phyloP scores from a whole-genome alignment of 2,888 invertebrate species.

The Heliconius hortense region DNA sequence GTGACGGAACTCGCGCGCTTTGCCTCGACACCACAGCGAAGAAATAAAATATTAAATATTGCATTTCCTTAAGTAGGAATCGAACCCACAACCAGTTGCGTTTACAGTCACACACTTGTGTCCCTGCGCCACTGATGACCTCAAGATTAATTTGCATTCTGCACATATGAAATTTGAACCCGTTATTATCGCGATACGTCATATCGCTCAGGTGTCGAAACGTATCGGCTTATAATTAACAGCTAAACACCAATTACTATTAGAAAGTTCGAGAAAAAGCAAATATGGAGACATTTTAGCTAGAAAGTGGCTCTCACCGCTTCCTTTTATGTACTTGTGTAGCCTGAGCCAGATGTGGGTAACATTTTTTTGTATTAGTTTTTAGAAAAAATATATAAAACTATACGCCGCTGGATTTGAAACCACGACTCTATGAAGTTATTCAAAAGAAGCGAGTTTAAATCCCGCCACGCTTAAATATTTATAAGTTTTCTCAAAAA shows the following conservation, averaged over 20 bases:
- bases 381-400: too few relatives aligned
- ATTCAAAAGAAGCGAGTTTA: too few relatives aligned
- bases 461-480: too few relatives aligned
- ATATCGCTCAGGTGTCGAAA: neutral
- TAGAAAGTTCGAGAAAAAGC: slow-evolving; percentile 26
- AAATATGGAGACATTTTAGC: slow-evolving; percentile 17
- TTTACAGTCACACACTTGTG: too few relatives aligned
- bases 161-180: neutral
- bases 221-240: slow-evolving; percentile 11
- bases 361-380: neutral
- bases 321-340: slow-evolving; percentile 29
- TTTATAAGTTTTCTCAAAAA: too few relatives aligned
- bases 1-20: neutral
- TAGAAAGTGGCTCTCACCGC: slow-evolving; percentile 30
- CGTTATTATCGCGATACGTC: neutral
- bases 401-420: too few relatives aligned
- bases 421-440: too few relatives aligned
- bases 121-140: too few relatives aligned
- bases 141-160: too few relatives aligned
- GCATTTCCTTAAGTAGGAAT: neutral
- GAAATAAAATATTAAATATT: neutral
- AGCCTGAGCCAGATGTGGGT: slow-evolving; percentile 9
- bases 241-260: slow-evolving; percentile 10
- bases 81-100: neutral
- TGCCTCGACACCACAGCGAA: neutral